Evolutionary conservation across 2,113 vertebrate genomes (phyloP), one percentile per base, ranked within the genome.

Genomic region (Paradisaea rubra): DNA sequence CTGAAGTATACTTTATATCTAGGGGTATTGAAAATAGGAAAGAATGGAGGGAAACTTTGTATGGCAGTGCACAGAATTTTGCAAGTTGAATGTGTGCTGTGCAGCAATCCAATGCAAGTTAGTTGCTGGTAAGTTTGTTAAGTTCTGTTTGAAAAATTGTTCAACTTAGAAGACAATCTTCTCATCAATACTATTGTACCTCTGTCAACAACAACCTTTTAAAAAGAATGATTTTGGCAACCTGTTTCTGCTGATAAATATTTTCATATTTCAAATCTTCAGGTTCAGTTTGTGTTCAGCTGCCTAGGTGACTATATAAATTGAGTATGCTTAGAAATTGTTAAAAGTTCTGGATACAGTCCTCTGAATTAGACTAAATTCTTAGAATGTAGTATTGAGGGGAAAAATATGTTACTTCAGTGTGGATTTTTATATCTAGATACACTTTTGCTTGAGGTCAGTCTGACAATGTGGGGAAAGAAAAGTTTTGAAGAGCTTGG

Each of bases 1-100:
- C 93, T 97, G 97, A 98, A 97, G 94, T 97, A 96, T 97, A 84
- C 95, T 97, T 97, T 97, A 93, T 97, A 94, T 97, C 95, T 97
- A 97, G 95, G 80, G 81, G 56, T 97, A 80, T 97, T 97, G 95
- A 93, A 97, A 97, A 96, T 97, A 98, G 97, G 94, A 92, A 97
- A 96, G 93, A 97, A 96, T 97, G 91, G 96, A 96, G 94, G 94
- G 78, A 96, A 95, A 95, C 95, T 97, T 97, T 97, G 80, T 97
- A 88, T 94, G 91, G 80, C 95, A 97, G 60, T 96, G 81, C 95
- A 97, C 94, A 98, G 95, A 96, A 96, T 97, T 98, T 98, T 98
- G 76, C 96, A 96, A 97, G 92, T 97, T 91, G 94, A 96, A 94
- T 96, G 87, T 25, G n/a, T 37, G 86, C 86, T 94, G 93, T 91